Evolutionary conservation across 2,888 invertebrate genomes (phyloP), one percentile per base, ranked within the genome.

Genomic region (Geotrupes spiniger): DNA sequence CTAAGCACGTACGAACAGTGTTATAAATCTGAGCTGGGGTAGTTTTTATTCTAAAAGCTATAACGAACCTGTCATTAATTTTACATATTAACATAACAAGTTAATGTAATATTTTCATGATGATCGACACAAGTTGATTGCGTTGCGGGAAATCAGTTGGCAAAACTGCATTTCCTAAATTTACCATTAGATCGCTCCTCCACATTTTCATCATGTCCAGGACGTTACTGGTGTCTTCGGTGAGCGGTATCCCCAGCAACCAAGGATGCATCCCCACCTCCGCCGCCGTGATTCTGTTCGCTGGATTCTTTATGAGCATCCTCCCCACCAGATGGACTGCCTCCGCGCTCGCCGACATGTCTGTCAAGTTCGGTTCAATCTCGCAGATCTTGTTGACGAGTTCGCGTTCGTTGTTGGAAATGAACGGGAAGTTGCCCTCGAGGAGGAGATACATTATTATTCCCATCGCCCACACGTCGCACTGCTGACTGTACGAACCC

Each of bases 381-480:
- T 63, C 63, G 42, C 67, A 64, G 41, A 75, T 75, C 48, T 63
- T 54, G n/a, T 55, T 42, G 5, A 59, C 58, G 21, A 74, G 44
- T 25, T 67, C 63, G 25, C 62, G 56, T 39, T 74, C 68, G 33
- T 63, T 63, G 4, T 44, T 52, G 2, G 67, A 62, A 28, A 54
- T 59, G 53, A 74, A 75, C 1, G 76, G 75, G 53, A 64, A 69
- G 25, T 57, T 58, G 10, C 72, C 73, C 21, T 64, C 62, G 59
- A 76, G 63, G 64, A 80, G 58, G 40, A 74, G 66, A 63, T 75
- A 80, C 64, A 77, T 71, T 43, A 80, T 79, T 14, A 80, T 71
- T 6, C 81, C 81, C 62, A 79, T 71, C 1, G 80, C 76, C 81
- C 81, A 81, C 8, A 80, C 74, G 59, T 81, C 81, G 63, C 80